Evolutionary conservation across 2,113 vertebrate genomes (phyloP).

Genomic region (Panthera uncia): DNA sequence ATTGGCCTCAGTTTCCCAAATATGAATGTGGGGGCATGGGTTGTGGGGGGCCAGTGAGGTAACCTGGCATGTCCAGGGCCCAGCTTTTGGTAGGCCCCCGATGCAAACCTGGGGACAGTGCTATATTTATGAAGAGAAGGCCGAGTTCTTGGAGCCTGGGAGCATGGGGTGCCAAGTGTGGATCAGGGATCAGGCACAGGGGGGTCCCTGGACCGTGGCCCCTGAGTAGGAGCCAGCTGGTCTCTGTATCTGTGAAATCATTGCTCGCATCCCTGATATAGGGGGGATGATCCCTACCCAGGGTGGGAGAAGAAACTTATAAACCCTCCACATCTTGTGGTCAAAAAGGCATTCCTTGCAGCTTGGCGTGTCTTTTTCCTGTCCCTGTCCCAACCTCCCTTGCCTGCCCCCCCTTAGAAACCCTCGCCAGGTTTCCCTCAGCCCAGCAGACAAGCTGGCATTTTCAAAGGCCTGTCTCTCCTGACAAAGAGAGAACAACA

Average conservation of each 20-base stretch:
- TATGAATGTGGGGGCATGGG: accelerated
- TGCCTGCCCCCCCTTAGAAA: not conserved
- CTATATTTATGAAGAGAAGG: not conserved
- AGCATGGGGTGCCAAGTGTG: not conserved
- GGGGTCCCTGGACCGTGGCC: not conserved
- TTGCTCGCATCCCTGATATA: not conserved
- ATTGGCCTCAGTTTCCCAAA: not conserved
- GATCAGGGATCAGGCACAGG: not conserved
- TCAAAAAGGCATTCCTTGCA: not conserved
- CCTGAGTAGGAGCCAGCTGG: not conserved
- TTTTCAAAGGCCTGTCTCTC: not conserved
- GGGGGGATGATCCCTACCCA: not conserved
- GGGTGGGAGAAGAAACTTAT: not conserved
- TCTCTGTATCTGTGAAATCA: not conserved
- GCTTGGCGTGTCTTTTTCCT: not conserved
- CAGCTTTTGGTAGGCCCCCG: not conserved
- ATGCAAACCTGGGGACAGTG: accelerated
- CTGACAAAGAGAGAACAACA: not conserved
- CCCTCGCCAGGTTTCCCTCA: accelerated
- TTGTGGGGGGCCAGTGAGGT: not conserved
- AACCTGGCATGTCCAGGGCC: not conserved
- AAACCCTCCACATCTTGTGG: accelerated
- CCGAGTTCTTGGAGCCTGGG: not conserved
- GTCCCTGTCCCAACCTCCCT: not conserved
- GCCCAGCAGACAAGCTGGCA: not conserved